These are phyloP conservation scores for Neostethus bicornis DNA, from an alignment of 2,797 vertebrate species.

Conservation along the genomic window DNA sequence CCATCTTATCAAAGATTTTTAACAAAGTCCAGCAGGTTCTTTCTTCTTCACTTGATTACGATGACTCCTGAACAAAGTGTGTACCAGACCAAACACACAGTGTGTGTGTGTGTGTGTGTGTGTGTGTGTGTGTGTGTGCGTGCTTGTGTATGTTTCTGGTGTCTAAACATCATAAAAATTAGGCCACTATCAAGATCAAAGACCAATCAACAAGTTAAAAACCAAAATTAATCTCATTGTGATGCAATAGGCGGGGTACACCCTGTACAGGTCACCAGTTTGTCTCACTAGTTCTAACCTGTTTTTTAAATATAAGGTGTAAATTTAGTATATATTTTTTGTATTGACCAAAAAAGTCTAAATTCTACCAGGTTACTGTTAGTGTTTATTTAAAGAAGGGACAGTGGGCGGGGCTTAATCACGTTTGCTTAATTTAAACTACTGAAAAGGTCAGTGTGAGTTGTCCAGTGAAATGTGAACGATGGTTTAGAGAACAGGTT, in stretches of 20 bases:
- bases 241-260: too few relatives aligned
- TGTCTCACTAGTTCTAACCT: too few relatives aligned
- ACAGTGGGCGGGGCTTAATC: too few relatives aligned
- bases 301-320: too few relatives aligned
- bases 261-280: too few relatives aligned
- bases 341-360: too few relatives aligned
- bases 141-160: too few relatives aligned
- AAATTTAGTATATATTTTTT: too few relatives aligned
- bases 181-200: background rate
- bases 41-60: slow-evolving; percentile 17
- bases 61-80: slow-evolving; percentile 20
- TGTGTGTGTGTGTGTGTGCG: slow-evolving; percentile 1
- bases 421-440: background rate
- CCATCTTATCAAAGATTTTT: slow-evolving; percentile 40
- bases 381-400: too few relatives aligned
- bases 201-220: too few relatives aligned
- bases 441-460: background rate
- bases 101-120: background rate
- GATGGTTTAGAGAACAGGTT: slow-evolving; percentile 42
- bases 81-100: slow-evolving; percentile 4
- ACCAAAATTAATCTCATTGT: too few relatives aligned
- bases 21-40: slow-evolving; percentile 20
- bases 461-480: background rate
- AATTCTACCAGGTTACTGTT: too few relatives aligned
- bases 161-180: slow-evolving; percentile 4